Evolutionary conservation across 2,797 vertebrate genomes (phyloP), one percentile per base, ranked within the genome.

Genomic region (Antrozous pallidus): DNA sequence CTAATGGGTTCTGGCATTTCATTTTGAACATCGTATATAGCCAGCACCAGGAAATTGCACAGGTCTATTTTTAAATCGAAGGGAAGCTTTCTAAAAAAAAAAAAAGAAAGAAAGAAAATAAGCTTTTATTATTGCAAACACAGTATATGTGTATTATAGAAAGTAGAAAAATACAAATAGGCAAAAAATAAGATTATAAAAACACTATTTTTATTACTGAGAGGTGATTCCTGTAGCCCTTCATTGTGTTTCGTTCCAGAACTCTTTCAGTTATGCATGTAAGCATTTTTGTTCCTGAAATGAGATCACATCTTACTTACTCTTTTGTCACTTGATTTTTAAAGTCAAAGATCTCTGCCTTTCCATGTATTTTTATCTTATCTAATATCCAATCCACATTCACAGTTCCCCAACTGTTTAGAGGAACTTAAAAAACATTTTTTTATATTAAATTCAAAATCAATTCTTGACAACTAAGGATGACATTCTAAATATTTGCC

Each of bases 111-210:
- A n/a, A 49, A 28, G 65, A 89, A 93, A 94, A 67, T 58, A 95
- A 51, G 77, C 3, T 83, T 94, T 93, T 90, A 88, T 84, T 84
- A 78, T 86, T 94, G 74, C 63, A 94, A 67, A 93, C 18, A 94
- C 24, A 82, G 8, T 74, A 10, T 78, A 36, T 84, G 6, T 61
- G 3, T 73, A 47, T 83, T 73, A 87, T 31, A 80, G 80, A 87
- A 86, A 86, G 54, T 33, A 58, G 36, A 65, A 36, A 58, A 45
- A 69, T 13, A 79, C 9, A 91, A 86, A 28, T 33, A 86, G 90
- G 42, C 63, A 88, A 92, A 95, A 95, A 47, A 65, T 45, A 73
- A 40, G 10, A 86, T 36, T 63, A 20, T 74, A 82, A 85, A 79
- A 51, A 42, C 51, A 56, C 1, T 11, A 8, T 80, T 47, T 95